phyloP scores from a whole-genome alignment of 2,113 vertebrate genomes.

The Sapajus apella region DNA sequence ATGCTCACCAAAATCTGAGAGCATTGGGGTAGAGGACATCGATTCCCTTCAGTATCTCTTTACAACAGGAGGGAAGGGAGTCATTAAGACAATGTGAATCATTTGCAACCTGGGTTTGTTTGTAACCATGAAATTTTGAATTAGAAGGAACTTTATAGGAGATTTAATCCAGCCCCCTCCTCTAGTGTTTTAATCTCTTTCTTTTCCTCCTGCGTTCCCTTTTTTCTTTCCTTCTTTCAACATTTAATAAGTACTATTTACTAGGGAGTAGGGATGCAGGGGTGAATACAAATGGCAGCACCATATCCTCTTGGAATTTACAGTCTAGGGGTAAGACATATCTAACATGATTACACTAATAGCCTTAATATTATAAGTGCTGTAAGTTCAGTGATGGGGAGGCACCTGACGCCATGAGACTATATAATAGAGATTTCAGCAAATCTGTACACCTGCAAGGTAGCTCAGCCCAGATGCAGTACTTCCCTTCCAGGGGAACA shows the following conservation, averaged over 20 bases:
- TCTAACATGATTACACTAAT: background rate
- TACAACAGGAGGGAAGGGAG: background rate
- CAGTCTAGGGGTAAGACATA: background rate
- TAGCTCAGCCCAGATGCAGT: background rate
- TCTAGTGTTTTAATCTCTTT: background rate
- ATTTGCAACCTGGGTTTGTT: background rate
- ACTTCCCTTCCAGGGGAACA: background rate
- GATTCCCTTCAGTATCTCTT: background rate
- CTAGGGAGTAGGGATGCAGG: background rate
- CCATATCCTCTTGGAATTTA: background rate
- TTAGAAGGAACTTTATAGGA: background rate
- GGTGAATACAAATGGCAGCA: background rate
- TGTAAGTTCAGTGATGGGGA: background rate
- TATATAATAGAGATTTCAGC: background rate
- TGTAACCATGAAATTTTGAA: background rate
- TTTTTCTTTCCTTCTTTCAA: background rate
- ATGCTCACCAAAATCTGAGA: background rate
- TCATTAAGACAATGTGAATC: background rate
- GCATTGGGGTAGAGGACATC: background rate
- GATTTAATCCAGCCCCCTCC: background rate
- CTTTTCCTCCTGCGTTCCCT: no score
- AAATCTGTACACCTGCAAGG: background rate
- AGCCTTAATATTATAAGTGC: background rate
- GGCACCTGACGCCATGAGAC: background rate
- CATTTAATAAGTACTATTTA: background rate